Base-by-base conservation (phyloP, 2,113 vertebrate species). In the Machaerirhynchus nigripectus region DNA sequence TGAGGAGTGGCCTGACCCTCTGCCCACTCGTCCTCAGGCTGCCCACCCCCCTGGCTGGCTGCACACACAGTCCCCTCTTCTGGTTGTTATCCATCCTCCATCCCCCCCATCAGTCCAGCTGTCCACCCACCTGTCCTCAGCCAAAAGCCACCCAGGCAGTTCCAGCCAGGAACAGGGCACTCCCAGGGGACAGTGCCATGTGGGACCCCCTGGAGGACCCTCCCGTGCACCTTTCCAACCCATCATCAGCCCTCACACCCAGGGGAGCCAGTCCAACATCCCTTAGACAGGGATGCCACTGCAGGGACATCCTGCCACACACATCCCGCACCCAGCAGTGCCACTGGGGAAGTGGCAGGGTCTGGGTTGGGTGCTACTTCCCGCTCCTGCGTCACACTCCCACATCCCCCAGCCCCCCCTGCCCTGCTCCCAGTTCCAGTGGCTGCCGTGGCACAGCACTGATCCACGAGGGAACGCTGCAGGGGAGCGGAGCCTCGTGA, bases 271-370 rank as follows among this genome's bases (percentile, higher is more conserved):
- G 44, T 63, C 30, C 4, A 0, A 8, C 18, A 2, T 1, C 23
- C 10, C 28, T 15, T 5, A 0, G 0, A 3, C 20, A 2, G 20
- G 40, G 27, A 15, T 1, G 3, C 63, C 57, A 39, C 71, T 2
- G 0, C 8, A 2, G 39, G 21, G 35, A 44, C 11, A 3, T 21
- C 39, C 42, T 2, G 12, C 39, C 40, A 5, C 4, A 0, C 3
- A 4, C 6, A 3, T 5, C n/a, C 67, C 5, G 0, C 63, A 20
- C 15, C 6, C 49, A 5, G 37, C 35, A 2, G 65, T 7, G 20
- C 39, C 11, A 0, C 77, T 52, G 77, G 64, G 93, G 93, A 91
- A 77, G 89, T 39, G 55, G 64, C 13, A 21, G 37, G 14, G 9
- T 12, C 42, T 0, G 2, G 4, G 24, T 1, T 0, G 2, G 9